Conservation (phyloP, 1,140 invertebrate genomes). For the Aphelenchoides besseyi region DNA sequence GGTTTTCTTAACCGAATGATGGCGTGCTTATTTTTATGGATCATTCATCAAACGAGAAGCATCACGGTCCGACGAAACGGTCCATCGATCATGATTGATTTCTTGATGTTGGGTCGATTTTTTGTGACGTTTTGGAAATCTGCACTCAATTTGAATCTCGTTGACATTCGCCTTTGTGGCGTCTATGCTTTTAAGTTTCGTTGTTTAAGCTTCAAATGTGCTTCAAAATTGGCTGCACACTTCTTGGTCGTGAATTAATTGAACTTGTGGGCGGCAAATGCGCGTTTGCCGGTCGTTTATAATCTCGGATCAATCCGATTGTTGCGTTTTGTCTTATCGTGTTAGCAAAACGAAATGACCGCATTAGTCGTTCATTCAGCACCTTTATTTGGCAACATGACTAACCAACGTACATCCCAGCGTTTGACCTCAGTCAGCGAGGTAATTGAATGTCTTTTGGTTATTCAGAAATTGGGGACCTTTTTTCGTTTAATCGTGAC, state of each 20-base stretch:
- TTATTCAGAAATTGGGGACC: constrained; percentile 8
- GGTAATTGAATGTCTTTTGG: constrained; percentile 23
- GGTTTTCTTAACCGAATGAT: too few relatives aligned
- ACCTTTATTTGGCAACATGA: not conserved
- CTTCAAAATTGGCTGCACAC: not conserved
- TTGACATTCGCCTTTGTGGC: not conserved
- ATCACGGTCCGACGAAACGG: too few relatives aligned
- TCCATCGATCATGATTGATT: too few relatives aligned
- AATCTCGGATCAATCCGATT: not conserved
- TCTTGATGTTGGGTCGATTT: too few relatives aligned
- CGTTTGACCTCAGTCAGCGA: constrained; percentile 47
- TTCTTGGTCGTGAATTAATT: not conserved
- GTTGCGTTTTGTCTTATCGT: not conserved
- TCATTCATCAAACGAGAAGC: too few relatives aligned
- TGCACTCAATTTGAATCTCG: too few relatives aligned
- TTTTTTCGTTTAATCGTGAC: not conserved
- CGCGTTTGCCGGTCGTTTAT: not conserved
- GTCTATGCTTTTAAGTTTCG: too few relatives aligned
- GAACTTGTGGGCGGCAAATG: not conserved
- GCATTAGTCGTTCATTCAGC: not conserved
- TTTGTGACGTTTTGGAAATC: too few relatives aligned
- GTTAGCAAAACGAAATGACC: not conserved
- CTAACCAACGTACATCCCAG: constrained; percentile 21
- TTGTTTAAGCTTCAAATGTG: constrained; percentile 1
- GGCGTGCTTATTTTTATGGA: too few relatives aligned